phyloP scores from a whole-genome alignment of 2,797 vertebrate species.

The Furcifer pardalis region DNA sequence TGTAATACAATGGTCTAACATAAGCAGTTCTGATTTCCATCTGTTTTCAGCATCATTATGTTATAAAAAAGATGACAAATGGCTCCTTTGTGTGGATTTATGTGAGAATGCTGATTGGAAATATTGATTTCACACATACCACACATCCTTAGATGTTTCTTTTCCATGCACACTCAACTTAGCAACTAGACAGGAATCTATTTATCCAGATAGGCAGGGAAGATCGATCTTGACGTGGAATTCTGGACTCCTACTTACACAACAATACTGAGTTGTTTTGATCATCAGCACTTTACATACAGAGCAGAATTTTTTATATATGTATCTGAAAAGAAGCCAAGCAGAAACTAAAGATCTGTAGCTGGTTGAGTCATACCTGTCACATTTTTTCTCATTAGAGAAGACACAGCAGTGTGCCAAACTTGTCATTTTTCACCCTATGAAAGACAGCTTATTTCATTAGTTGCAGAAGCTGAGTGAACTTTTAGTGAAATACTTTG shows the following conservation, averaged over 20 bases:
- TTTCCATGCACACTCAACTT: neutral
- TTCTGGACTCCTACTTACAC: conserved; percentile 4
- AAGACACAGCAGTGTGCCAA: conserved; percentile 28
- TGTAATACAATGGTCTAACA: fast-evolving
- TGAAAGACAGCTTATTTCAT: conserved; percentile 13
- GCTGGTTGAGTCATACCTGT: conserved; percentile 35
- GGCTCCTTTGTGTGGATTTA: conserved; percentile 13
- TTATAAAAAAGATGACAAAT: conserved; percentile 19
- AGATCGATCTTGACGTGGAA: fast-evolving
- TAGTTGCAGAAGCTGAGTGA: neutral
- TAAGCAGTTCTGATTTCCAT: conserved; percentile 36
- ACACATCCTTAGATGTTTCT: neutral
- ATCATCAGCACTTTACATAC: neutral
- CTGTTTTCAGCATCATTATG: conserved; percentile 3
- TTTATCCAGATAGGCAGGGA: neutral
- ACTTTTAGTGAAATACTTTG: neutral
- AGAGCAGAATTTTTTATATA: neutral
- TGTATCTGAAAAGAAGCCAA: conserved; percentile 24
- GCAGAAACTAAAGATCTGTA: conserved; percentile 23
- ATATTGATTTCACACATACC: neutral
- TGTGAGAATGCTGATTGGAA: conserved; percentile 13
- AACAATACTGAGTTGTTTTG: neutral
- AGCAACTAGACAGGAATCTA: neutral
- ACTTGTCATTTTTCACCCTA: conserved; percentile 14
- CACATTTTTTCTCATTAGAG: conserved; percentile 28